These are phyloP conservation scores for Greenwoodochromis staneri DNA, from an alignment of 2,113 vertebrate genomes.

Conservation along the genomic window DNA sequence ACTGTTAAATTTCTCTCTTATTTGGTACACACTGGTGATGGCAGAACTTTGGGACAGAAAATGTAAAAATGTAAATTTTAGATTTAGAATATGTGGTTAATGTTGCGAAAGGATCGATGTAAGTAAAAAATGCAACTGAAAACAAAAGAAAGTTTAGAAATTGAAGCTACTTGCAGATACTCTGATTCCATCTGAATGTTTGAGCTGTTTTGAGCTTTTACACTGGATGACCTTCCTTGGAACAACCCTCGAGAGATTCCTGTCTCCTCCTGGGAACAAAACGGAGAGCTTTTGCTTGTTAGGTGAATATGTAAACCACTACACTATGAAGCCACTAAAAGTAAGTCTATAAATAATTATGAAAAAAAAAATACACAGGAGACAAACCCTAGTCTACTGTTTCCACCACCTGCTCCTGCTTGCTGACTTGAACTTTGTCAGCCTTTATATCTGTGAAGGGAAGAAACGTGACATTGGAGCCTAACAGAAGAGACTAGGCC, in stretches of 20 bases:
- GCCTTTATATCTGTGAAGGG: not conserved
- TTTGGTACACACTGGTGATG: not conserved
- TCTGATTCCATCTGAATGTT: not conserved
- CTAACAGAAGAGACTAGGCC: not conserved
- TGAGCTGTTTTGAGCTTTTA: not conserved
- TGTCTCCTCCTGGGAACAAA: not conserved
- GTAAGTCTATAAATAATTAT: not conserved
- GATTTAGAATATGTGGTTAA: not conserved
- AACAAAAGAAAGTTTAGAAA: not conserved
- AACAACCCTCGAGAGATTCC: not conserved
- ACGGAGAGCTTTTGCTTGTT: not conserved
- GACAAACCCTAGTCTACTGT: not conserved
- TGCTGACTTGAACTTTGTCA: not conserved
- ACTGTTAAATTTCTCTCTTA: not conserved
- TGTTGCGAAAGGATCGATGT: accelerated
- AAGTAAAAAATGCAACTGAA: not conserved
- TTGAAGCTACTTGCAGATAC: accelerated
- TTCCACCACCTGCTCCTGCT: not conserved
- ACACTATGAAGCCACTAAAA: not conserved
- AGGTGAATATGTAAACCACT: not conserved
- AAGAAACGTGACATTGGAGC: not conserved
- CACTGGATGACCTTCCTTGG: not conserved
- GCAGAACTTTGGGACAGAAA: not conserved
- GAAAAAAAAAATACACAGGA: not conserved
- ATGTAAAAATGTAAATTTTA: not conserved